Evolutionary conservation across 2,888 invertebrate species (phyloP), one percentile per base, ranked within the genome.

Genomic region (Pachydiplax longipennis): DNA sequence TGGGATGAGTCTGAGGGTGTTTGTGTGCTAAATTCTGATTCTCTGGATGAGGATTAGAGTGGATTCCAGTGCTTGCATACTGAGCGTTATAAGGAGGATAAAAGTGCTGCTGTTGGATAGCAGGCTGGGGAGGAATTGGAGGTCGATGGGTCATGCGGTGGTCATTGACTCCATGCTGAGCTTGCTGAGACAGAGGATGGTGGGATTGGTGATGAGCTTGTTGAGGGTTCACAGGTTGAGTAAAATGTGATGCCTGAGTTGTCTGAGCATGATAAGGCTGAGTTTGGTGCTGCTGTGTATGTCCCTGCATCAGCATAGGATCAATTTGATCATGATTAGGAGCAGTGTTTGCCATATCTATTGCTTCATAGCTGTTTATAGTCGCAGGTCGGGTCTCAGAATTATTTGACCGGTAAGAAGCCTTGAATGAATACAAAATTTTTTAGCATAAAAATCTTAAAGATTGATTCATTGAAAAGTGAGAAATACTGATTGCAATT

Each of bases 21-120:
- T 87, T 87, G 87, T 87, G 87, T n/a, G 87, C 87, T 25, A 87
- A 61, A 48, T 87, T 87, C 37, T 87, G 87, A 61, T 87, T 87
- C 87, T 87, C 87, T 8, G 87, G 87, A 61, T 37, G 87, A n/a
- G 87, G 37, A 73, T 73, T 73, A 73, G 73, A 22, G 73, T 73
- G 73, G 22, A 87, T 58, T 31, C 22, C 61, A 37, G 87, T 5
- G 40, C 22, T 87, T 37, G 87, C 4, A n/a, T 87, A 87, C 87
- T 87, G 87, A 37, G 83, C 18, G 13, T 87, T 87, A 61, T 87
- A 87, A 0, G 87, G 61, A 2, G 87, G 87, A 25, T 87, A 87
- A 35, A 87, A 87, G n/a, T 87, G 87, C 2, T 87, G 87, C 87
- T 87, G 87, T n/a, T 87, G 87, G 37, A 87, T 87, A 13, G 87